Conservation (phyloP, 2,113 vertebrate genomes). For the Hemichromis elongatus region DNA sequence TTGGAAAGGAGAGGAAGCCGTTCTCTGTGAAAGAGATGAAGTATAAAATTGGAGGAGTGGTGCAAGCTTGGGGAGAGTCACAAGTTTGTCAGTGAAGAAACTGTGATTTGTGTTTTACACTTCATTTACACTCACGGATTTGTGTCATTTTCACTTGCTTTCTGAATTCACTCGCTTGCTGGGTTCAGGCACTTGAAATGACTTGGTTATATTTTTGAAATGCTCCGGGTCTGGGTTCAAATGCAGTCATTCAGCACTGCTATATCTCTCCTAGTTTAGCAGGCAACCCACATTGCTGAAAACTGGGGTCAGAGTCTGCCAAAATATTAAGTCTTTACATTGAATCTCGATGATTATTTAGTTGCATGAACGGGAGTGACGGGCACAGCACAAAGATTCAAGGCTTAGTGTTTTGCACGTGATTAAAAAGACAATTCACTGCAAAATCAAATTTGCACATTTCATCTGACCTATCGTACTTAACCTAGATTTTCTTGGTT, state of each 20-base stretch:
- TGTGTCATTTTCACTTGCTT: background rate
- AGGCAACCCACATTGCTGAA: background rate
- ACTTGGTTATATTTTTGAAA: background rate
- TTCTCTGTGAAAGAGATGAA: background rate
- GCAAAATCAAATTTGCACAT: background rate
- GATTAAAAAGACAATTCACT: background rate
- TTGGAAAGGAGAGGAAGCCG: background rate
- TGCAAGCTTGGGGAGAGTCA: background rate
- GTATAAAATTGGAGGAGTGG: background rate
- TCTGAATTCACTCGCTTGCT: background rate
- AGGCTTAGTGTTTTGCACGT: background rate
- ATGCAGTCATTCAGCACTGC: background rate
- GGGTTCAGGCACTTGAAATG: background rate
- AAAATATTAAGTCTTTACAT: background rate
- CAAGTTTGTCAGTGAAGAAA: background rate
- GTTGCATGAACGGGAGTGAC: no score
- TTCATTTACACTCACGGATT: background rate
- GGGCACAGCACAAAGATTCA: no score
- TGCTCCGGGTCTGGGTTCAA: background rate
- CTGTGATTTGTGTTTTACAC: background rate
- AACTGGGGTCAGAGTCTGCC: rapidly evolving
- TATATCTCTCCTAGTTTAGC: background rate
- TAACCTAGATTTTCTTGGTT: background rate
- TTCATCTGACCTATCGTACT: background rate
- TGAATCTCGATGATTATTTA: background rate